phyloP scores from a whole-genome alignment of 1,140 invertebrate genomes.

The Linepithema humile region DNA sequence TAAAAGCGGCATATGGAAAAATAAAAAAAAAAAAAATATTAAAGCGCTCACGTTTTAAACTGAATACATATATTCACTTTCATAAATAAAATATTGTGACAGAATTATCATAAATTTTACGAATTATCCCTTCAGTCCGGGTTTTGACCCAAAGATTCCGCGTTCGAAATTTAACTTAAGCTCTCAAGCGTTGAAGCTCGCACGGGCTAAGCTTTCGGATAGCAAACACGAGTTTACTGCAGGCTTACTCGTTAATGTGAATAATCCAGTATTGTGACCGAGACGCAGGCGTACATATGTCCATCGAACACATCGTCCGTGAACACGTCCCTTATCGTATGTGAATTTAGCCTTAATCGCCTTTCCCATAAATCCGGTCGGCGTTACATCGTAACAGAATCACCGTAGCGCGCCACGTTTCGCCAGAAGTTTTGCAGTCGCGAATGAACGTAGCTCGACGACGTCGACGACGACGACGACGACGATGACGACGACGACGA shows the following conservation, averaged over 20 bases:
- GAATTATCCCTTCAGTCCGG: neutral
- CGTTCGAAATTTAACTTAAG: constrained; percentile 44
- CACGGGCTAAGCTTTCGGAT: constrained; percentile 8
- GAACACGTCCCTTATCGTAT: neutral
- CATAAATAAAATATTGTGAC: neutral
- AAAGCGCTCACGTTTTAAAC: neutral
- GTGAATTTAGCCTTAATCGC: constrained; percentile 48
- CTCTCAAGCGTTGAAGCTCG: constrained; percentile 23
- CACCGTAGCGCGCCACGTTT: neutral
- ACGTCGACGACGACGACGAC: too few species aligned
- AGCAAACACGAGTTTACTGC: constrained; percentile 6
- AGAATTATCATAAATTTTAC: constrained; percentile 21
- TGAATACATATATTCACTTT: constrained; percentile 3
- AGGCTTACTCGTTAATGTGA: constrained; percentile 31
- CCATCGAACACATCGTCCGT: constrained; percentile 9
- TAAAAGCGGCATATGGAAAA: neutral
- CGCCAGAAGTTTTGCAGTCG: constrained; percentile 24
- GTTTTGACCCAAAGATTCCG: constrained; percentile 19
- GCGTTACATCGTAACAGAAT: constrained; percentile 30
- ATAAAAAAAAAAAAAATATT: neutral
- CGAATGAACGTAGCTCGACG: neutral
- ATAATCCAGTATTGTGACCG: constrained; percentile 41
- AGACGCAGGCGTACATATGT: constrained; percentile 9
- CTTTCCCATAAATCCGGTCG: constrained; percentile 44
- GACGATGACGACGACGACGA: too few species aligned